Evolutionary conservation across 2,888 invertebrate species (phyloP), one percentile per base, ranked within the genome.

Genomic region (Amphipyra berbera): DNA sequence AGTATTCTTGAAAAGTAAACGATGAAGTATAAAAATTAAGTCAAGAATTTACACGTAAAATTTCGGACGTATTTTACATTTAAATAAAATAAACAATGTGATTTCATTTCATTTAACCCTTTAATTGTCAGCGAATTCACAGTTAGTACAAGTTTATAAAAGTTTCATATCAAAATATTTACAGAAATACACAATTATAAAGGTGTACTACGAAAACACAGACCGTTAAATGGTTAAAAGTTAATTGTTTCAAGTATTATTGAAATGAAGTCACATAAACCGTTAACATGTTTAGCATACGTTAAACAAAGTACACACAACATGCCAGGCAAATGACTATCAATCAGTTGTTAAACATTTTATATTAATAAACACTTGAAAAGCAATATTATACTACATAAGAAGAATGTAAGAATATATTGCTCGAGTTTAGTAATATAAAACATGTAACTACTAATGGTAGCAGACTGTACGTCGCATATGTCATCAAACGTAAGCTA

Each of bases 41-140:
- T 73, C 62, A 75, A 76, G 75, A 86, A 86, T 87, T 82, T 88
- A 91, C 88, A 90, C 78, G 82, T 78, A 84, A 68, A 82, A 80
- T 67, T 58, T 56, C 74, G 77, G 82, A 85, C 78, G 86, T 73
- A 85, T 82, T 88, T 87, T 86, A 89, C 84, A 89, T 87, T 85
- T 80, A 83, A 83, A 82, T 73, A 68, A 77, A 79, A 73, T 65
- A 60, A 78, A 79, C 61, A 59, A 77, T 88, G 88, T 86, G 89
- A 88, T 84, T 82, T 88, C 88, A 90, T 86, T 89, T 89, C 83
- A 87, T 69, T 52, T 61, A 62, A 61, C 38, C 33, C 53, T 50
- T 44, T 41, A 60, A 60, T 13, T 21, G 14, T 49, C 55, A 14
- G 2, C 21, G 49, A 33, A 46, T 40, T 61, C 40, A 30, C 0